These are phyloP conservation scores for Papilio dardanus DNA, from an alignment of 1,140 invertebrate genomes.

Conservation along the genomic window DNA sequence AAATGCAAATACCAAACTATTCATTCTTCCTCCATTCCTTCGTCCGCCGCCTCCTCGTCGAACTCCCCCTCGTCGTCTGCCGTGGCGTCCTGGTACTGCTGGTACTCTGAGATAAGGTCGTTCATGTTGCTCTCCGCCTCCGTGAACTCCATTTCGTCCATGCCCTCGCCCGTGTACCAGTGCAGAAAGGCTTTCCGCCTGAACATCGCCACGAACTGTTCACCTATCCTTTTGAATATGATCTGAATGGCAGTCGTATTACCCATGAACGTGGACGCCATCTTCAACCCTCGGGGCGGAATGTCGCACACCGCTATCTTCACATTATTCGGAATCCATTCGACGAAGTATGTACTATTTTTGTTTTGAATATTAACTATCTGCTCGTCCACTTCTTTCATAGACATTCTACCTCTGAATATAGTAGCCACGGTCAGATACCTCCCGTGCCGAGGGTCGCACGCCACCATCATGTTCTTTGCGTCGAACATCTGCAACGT, in stretches of 20 bases:
- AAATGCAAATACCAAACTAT: constrained; percentile 35
- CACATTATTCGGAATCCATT: constrained; percentile 96
- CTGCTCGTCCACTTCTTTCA: constrained; percentile 96
- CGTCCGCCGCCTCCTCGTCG: constrained; percentile 50
- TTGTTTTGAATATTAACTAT: constrained; percentile 96
- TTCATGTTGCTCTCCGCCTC: constrained; percentile 50
- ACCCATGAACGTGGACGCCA: constrained; percentile 95
- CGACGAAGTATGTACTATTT: constrained; percentile 95
- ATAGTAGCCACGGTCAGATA: constrained; percentile 97
- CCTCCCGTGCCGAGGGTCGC: constrained; percentile 94
- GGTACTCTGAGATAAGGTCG: constrained; percentile 47
- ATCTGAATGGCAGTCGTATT: constrained; percentile 95
- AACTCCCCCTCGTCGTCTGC: constrained; percentile 51
- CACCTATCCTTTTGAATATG: constrained; percentile 93
- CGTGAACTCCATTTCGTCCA: constrained; percentile 50
- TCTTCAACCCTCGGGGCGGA: constrained; percentile 93
- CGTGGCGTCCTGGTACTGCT: constrained; percentile 48
- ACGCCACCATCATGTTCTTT: constrained; percentile 98
- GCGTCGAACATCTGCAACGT: constrained; percentile 96
- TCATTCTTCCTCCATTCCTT: constrained; percentile 41
- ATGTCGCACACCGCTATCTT: constrained; percentile 95
- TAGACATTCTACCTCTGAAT: constrained; percentile 97
- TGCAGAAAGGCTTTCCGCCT: constrained; percentile 82
- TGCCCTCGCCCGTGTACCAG: constrained; percentile 47
- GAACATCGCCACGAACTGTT: constrained; percentile 97